phyloP scores from a whole-genome alignment of 1,140 invertebrate species.

The Formica selysi region DNA sequence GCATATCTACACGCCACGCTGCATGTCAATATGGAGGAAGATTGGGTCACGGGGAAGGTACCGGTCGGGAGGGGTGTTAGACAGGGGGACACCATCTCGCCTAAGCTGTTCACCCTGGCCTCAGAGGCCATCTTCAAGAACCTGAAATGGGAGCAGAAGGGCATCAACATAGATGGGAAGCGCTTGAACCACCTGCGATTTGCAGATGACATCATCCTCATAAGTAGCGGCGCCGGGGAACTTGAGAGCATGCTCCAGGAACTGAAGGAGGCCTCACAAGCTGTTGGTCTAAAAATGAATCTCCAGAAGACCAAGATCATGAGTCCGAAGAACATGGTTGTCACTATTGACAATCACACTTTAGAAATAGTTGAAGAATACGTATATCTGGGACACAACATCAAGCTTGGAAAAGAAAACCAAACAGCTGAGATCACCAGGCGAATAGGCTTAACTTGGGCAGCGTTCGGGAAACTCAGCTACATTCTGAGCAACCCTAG shows the following conservation, averaged over 20 bases:
- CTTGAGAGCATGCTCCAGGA: neutral
- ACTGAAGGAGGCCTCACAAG: neutral
- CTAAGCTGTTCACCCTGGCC: neutral
- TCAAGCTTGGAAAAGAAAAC: too few species aligned
- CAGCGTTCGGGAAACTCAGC: too few species aligned
- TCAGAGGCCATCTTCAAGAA: neutral
- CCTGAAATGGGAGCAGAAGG: neutral
- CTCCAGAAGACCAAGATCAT: too few species aligned
- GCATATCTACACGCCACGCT: neutral
- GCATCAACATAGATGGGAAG: neutral
- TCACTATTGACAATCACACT: too few species aligned
- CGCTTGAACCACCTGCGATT: neutral
- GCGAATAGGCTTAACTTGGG: too few species aligned
- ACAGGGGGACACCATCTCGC: neutral
- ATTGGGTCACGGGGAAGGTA: neutral
- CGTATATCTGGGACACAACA: too few species aligned
- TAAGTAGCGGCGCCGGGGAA: neutral
- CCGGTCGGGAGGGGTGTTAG: neutral
- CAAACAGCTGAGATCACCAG: too few species aligned
- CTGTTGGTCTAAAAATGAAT: too few species aligned
- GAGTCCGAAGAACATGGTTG: too few species aligned
- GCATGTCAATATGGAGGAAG: neutral
- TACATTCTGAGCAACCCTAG: too few species aligned
- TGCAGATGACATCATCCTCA: neutral
- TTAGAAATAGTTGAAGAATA: too few species aligned